These are phyloP conservation scores for Cephus runcator DNA, from an alignment of 2,888 invertebrate genomes.

Conservation along the genomic window DNA sequence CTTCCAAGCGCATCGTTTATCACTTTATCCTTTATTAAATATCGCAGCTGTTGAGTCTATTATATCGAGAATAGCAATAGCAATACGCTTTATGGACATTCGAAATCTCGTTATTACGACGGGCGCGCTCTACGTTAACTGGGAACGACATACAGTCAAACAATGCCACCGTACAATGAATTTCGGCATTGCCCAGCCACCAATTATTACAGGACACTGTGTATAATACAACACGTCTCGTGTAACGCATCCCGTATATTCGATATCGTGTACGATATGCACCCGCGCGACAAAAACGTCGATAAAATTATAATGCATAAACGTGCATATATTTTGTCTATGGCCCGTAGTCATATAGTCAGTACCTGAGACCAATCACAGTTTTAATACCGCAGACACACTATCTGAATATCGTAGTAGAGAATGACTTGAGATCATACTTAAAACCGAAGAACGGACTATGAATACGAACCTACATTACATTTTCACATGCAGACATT, in stretches of 20 bases:
- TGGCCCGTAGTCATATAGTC: no score
- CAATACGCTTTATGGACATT: constrained; percentile 33
- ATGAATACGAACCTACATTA: neutral
- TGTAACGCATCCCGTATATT: neutral
- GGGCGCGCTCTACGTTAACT: neutral
- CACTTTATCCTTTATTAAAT: neutral
- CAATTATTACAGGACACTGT: neutral
- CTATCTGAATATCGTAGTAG: no score
- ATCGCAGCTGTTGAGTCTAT: neutral
- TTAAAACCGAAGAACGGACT: no score
- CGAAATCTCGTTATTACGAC: constrained; percentile 41
- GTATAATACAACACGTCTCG: neutral
- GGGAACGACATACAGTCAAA: neutral
- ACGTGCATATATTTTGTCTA: neutral
- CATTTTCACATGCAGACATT: neutral
- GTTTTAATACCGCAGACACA: no score
- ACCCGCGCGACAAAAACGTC: neutral
- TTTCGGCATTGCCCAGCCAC: neutral
- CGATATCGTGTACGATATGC: neutral
- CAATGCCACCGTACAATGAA: neutral
- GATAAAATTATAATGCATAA: neutral
- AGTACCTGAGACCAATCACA: no score
- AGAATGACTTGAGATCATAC: no score
- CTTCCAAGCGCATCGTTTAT: neutral
- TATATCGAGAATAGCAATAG: constrained; percentile 5